A percentile compares a stretch with the other conserved stretches of the same genome.
Evolutionary conservation across 2,113 vertebrate species (phyloP).

Genomic region (Phrynocephalus versicolor): DNA sequence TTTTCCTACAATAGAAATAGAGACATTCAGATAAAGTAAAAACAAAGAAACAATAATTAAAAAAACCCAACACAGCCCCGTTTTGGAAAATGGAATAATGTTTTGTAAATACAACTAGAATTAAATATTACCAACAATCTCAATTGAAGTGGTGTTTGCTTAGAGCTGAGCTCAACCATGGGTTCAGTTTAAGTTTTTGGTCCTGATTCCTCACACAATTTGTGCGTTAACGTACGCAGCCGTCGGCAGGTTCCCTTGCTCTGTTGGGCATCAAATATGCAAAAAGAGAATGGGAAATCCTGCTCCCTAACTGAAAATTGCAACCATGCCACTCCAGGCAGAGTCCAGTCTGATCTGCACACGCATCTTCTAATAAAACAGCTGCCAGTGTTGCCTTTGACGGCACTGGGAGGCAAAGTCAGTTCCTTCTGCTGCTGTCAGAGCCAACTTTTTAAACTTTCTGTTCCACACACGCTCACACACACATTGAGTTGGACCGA

Average conservation of each 20-base stretch:
- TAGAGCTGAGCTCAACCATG: not conserved
- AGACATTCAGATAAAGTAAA: too few species aligned
- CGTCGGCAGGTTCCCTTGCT: not conserved
- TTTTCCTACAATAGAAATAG: too few species aligned
- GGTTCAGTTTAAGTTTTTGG: not conserved
- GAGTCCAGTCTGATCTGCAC: not conserved
- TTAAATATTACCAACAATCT: slow-evolving; percentile 25
- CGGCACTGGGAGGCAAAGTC: not conserved
- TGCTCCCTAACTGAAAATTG: not conserved
- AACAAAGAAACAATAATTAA: too few species aligned
- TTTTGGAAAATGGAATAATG: not conserved
- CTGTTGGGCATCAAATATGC: not conserved
- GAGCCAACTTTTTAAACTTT: not conserved
- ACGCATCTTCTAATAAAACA: not conserved
- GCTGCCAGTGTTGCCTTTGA: not conserved
- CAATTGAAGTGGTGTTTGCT: not conserved
- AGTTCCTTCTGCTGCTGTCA: not conserved
- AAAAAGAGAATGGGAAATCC: not conserved
- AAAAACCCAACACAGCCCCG: not conserved
- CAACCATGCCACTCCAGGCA: not conserved
- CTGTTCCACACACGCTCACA: too few species aligned
- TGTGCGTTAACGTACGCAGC: not conserved
- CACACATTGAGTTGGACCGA: too few species aligned
- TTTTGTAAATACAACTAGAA: slow-evolving; percentile 24
- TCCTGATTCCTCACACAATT: not conserved